Base-by-base conservation (phyloP, 2,797 vertebrate species). In the Adelosebastes latens region DNA sequence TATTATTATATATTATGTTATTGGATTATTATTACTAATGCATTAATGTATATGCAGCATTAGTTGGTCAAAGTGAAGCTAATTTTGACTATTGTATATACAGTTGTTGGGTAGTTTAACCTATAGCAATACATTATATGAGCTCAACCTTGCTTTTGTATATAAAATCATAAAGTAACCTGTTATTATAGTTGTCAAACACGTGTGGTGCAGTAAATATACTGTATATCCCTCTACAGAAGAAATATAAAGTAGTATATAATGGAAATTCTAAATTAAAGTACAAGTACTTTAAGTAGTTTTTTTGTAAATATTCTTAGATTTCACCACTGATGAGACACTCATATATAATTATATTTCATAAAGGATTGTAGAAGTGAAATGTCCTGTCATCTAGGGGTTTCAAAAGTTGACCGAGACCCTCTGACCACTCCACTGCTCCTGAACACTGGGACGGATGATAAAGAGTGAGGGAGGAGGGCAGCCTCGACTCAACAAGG, bases 401-500 rank as follows among this genome's bases (percentile, higher is more conserved):
- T 72, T 85, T 70, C 11, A 72, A 62, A 89, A 82, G 84, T 56
- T 59, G 65, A 75, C 61, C 0, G n/a, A 69, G 49, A 69, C 13
- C 55, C 55, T 83, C 34, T 86, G 83, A 87, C 86, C 88, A 88
- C 65, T 79, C 77, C 78, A 77, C 72, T 88, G 85, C 89, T 67
- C 64, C 77, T 80, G 72, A 88, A 92, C 85, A 85, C 78, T 82
- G 68, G 74, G 67, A 77, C 36, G 77, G 80, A 73, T 74, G 89
- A 91, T 87, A 83, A 87, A 87, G 87, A 86, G 67, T 1, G 79
- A 82, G 65, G 81, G 86, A 87, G 88, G 89, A 86, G 88, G 87
- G 70, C 78, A 58, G 73, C 39, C 72, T 80, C 53, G 31, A 83
- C 74, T 71, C 85, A 89, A 78, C 83, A 83, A 91, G 87, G 91